These are phyloP conservation scores for Melospiza georgiana DNA, from an alignment of 2,113 vertebrate species.

Conservation along the genomic window DNA sequence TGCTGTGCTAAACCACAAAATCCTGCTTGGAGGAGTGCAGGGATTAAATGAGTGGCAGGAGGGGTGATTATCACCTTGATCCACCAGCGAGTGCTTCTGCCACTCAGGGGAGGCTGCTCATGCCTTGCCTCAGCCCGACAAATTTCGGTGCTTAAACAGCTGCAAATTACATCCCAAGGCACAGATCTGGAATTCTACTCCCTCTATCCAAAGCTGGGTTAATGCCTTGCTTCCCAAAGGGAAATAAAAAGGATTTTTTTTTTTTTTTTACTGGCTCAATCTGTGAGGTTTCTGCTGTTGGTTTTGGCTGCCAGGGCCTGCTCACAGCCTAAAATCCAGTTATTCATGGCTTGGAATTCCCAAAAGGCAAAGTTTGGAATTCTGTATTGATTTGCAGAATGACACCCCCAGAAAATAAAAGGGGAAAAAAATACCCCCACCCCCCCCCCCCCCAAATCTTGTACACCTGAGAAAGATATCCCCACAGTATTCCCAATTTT, in stretches of 20 bases:
- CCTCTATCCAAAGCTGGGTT: background rate
- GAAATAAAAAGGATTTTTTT: background rate
- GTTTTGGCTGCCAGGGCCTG: background rate
- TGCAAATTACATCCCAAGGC: background rate
- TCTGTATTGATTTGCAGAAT: background rate
- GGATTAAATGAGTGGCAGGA: background rate
- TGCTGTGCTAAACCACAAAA: background rate
- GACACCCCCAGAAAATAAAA: background rate
- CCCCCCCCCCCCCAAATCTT: background rate
- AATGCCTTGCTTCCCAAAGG: background rate
- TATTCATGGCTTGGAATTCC: background rate
- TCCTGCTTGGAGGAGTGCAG: background rate
- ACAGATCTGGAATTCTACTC: background rate
- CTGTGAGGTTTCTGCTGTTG: background rate
- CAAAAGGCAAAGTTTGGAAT: background rate
- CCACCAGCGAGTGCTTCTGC: background rate
- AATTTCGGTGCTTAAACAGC: background rate
- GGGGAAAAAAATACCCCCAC: accelerated
- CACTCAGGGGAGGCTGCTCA: background rate
- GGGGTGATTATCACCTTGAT: background rate
- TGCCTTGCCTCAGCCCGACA: background rate
- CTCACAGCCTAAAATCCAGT: background rate
- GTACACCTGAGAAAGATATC: background rate
- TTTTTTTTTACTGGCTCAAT: background rate
- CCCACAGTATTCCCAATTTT: background rate